These are phyloP conservation scores for Drosophila koepferae DNA, from an alignment of 2,888 invertebrate species.

Conservation along the genomic window DNA sequence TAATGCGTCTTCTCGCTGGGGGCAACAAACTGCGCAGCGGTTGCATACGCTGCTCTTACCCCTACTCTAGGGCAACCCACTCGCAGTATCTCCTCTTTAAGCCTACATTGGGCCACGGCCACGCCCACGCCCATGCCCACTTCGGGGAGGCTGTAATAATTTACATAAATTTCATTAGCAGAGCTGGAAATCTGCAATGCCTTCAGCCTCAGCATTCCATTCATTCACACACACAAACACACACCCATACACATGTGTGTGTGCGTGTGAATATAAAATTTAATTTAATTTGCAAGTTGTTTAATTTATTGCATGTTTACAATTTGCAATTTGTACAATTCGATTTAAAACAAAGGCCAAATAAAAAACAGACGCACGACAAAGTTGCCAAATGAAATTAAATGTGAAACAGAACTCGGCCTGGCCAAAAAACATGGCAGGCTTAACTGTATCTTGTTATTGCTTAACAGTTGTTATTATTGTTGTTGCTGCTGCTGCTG, in stretches of 20 bases:
- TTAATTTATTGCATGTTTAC: conserved; percentile 81
- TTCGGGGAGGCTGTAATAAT: conserved; percentile 62
- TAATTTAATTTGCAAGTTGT: conserved; percentile 77
- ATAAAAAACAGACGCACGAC: conserved; percentile 51
- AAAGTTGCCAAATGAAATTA: conserved; percentile 76
- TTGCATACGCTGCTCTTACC: conserved; percentile 24
- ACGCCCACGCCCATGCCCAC: conserved; percentile 34
- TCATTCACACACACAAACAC: neutral
- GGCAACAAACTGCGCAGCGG: conserved; percentile 70
- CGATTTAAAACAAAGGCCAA: conserved; percentile 64
- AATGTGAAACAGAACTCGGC: conserved; percentile 58
- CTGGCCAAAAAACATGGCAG: conserved; percentile 48
- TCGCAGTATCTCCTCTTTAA: conserved; percentile 11
- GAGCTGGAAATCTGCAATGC: conserved; percentile 57
- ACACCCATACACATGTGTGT: neutral
- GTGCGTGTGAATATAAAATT: conserved; percentile 64
- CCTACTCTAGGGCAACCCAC: neutral
- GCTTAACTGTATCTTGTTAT: conserved; percentile 49
- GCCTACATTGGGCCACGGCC: conserved; percentile 35
- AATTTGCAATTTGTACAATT: conserved; percentile 81
- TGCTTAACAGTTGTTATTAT: conserved; percentile 18
- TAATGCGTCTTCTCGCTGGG: conserved; percentile 69
- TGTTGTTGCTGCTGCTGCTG: conserved; percentile 22
- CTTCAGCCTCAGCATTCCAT: conserved; percentile 39
- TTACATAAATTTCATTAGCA: conserved; percentile 80